A percentile compares a stretch with the other conserved stretches of the same genome.
Conservation (phyloP, 2,797 vertebrate species). For the Myotis pilosus region DNA sequence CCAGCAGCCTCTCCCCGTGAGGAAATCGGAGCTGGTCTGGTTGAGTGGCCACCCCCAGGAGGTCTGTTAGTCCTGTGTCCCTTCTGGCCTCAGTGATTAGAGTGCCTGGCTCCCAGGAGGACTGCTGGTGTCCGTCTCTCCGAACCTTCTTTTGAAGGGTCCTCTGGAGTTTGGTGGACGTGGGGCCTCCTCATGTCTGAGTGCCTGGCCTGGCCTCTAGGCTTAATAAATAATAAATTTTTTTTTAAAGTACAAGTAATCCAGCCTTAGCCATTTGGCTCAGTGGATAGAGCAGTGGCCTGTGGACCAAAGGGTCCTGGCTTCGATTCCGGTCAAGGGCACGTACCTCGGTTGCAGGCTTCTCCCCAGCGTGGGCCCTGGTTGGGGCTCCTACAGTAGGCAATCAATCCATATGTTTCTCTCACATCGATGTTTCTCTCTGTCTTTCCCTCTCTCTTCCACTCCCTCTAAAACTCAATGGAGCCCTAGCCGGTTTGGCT, state of each 20-base stretch:
- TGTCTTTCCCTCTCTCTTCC: no score
- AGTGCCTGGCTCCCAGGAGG: not conserved
- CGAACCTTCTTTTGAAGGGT: not conserved
- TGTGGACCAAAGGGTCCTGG: no score
- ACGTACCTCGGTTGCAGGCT: no score
- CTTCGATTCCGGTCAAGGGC: no score
- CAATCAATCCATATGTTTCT: no score
- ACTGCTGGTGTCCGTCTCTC: not conserved
- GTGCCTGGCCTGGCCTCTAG: not conserved
- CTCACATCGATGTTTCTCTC: no score
- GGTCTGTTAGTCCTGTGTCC: accelerated
- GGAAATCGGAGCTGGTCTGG: accelerated
- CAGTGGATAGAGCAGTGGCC: no score
- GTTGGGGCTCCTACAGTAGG: no score
- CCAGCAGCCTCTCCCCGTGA: not conserved
- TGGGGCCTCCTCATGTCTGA: accelerated
- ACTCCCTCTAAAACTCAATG: no score
- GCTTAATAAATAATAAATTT: not conserved
- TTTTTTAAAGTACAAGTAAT: no score
- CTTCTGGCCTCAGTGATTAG: not conserved
- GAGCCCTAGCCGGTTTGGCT: not conserved
- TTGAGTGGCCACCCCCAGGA: accelerated
- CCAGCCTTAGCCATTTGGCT: no score
- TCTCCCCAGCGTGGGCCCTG: no score
- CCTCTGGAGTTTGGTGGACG: not conserved